phyloP scores from a whole-genome alignment of 1,140 invertebrate genomes.

The Macrostomum lignano region DNA sequence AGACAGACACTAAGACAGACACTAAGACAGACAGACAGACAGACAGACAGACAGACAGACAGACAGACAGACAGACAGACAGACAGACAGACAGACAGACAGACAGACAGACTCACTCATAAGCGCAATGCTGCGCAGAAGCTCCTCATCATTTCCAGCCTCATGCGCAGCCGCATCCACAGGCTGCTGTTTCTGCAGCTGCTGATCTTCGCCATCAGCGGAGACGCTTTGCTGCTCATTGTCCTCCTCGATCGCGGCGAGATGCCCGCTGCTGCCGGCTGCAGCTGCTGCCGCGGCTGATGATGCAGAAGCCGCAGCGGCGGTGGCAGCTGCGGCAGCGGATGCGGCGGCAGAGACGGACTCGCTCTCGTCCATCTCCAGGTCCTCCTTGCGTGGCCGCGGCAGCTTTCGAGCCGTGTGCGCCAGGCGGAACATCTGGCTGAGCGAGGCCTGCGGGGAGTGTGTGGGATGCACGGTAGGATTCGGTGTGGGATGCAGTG shows the following conservation, averaged over 20 bases:
- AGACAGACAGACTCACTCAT: no score
- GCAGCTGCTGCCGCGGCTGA: conserved; percentile 8
- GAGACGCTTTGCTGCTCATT: background rate
- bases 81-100: no score
- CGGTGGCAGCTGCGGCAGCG: background rate
- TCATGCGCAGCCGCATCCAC: background rate
- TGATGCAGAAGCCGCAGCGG: no score
- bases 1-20: no score
- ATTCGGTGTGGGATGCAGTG: no score
- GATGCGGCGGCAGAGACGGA: background rate
- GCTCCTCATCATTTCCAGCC: conserved; percentile 3
- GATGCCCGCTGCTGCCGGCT: background rate
- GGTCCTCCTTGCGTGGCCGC: conserved; percentile 18
- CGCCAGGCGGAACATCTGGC: no score
- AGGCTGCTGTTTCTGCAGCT: background rate
- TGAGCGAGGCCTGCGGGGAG: no score
- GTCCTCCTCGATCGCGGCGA: conserved; percentile 1
- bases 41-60: no score
- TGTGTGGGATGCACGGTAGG: no score
- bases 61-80: no score
- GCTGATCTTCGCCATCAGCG: background rate
- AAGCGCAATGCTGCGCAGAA: conserved; percentile 8
- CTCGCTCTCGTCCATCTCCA: conserved; percentile 14
- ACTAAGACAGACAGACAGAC: no score
- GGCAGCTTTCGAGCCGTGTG: conserved; percentile 13